Evolutionary conservation across 1,140 invertebrate genomes (phyloP).

Genomic region (Diabrotica undecimpunctata): DNA sequence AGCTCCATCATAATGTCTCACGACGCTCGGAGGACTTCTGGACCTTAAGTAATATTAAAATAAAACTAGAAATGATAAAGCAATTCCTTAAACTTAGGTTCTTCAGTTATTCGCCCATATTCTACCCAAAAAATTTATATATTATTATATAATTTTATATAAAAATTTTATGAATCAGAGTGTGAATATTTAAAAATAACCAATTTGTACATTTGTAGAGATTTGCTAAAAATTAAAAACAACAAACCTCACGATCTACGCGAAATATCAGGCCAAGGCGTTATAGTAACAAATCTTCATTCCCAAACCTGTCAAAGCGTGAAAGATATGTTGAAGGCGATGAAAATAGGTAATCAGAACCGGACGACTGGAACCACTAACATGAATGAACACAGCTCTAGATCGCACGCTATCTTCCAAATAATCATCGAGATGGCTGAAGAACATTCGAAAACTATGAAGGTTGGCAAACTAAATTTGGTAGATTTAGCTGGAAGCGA

Average conservation of each 20-base stretch:
- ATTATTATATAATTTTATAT: no score
- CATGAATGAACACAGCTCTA: slow-evolving; percentile 98
- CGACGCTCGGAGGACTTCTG: no score
- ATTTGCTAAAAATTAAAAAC: slow-evolving; percentile 83
- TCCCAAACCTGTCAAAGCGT: slow-evolving; percentile 87
- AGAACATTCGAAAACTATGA: slow-evolving; percentile 60
- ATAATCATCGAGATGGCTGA: slow-evolving; percentile 96
- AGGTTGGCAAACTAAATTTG: slow-evolving; percentile 69
- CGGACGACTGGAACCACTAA: slow-evolving; percentile 91
- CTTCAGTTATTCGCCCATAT: no score
- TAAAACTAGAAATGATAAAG: no score
- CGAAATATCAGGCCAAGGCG: slow-evolving; percentile 69
- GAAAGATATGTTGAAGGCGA: slow-evolving; percentile 85
- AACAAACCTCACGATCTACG: slow-evolving; percentile 66
- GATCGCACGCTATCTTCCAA: slow-evolving; percentile 98
- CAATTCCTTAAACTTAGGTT: no score
- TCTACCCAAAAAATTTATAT: no score
- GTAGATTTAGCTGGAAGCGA: slow-evolving; percentile 82
- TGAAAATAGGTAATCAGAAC: slow-evolving; percentile 86
- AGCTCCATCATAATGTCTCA: no score
- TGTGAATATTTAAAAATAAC: no score
- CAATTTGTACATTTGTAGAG: slow-evolving; percentile 53
- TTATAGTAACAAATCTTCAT: slow-evolving; percentile 90
- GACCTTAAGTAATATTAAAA: no score
- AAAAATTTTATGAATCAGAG: no score